phyloP scores from a whole-genome alignment of 2,888 invertebrate genomes.

The Tipula unca region DNA sequence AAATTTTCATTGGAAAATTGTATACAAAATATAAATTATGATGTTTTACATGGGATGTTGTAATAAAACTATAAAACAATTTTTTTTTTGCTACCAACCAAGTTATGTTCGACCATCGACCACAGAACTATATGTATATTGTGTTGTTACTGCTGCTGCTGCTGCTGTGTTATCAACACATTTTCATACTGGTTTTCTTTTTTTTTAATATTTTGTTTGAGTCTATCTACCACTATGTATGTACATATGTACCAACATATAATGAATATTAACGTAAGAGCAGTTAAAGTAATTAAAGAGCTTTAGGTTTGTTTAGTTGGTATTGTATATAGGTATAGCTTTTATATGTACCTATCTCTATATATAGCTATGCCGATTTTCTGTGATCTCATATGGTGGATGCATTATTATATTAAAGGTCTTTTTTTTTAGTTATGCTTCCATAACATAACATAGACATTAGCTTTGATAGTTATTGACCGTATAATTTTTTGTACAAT shows the following conservation, averaged over 20 bases:
- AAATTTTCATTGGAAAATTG: not conserved
- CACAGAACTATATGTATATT: not conserved
- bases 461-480: no score
- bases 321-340: no score
- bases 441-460: no score
- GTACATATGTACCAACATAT: no score
- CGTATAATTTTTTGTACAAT: no score
- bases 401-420: no score
- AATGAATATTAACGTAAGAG: not conserved
- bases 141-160: not conserved
- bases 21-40: no score
- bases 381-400: not conserved
- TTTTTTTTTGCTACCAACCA: not conserved
- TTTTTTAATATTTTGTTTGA: not conserved
- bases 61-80: not conserved
- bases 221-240: not conserved
- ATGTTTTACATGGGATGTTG: not conserved
- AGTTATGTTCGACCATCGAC: not conserved
- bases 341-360: no score
- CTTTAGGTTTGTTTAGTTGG: not conserved
- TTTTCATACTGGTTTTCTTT: not conserved
- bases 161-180: not conserved
- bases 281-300: not conserved
- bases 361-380: no score
- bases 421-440: no score